phyloP scores from a whole-genome alignment of 2,888 invertebrate genomes.

The Mongoloraphidia duomilia region DNA sequence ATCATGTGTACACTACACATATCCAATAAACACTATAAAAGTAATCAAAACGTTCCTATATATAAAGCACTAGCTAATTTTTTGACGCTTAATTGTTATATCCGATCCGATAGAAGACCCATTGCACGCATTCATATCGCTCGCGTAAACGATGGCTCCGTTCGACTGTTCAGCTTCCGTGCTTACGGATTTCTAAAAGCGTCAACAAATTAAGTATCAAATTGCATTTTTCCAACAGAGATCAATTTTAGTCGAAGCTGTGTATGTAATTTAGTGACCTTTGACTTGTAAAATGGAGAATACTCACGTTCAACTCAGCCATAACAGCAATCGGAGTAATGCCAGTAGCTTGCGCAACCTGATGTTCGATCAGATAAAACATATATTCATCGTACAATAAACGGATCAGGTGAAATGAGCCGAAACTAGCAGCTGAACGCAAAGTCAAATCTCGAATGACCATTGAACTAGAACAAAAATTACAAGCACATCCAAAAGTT shows the following conservation, averaged over 20 bases:
- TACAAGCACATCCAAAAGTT: constrained; percentile 1
- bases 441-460: constrained; percentile 94
- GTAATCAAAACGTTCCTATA: too few relatives aligned
- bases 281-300: too few relatives aligned
- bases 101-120: constrained; percentile 20
- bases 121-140: too few relatives aligned
- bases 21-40: too few relatives aligned
- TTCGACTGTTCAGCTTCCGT: too few relatives aligned
- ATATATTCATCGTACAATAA: constrained; percentile 98
- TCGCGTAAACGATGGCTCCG: too few relatives aligned
- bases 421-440: constrained; percentile 93
- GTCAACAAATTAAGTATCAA: too few relatives aligned
- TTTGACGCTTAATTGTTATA: constrained; percentile 26
- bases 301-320: constrained; percentile 46
- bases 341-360: constrained; percentile 80
- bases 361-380: constrained; percentile 95
- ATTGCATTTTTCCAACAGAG: too few relatives aligned
- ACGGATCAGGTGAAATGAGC: constrained; percentile 95
- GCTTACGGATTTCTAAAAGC: too few relatives aligned
- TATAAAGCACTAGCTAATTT: constrained; percentile 28
- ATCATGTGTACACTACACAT: too few relatives aligned
- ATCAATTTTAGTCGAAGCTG: too few relatives aligned
- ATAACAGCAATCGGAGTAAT: constrained; percentile 93
- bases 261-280: background rate
- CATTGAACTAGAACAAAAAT: constrained; percentile 59